phyloP scores from a whole-genome alignment of 1,140 invertebrate species.

The Drosophila orosa region DNA sequence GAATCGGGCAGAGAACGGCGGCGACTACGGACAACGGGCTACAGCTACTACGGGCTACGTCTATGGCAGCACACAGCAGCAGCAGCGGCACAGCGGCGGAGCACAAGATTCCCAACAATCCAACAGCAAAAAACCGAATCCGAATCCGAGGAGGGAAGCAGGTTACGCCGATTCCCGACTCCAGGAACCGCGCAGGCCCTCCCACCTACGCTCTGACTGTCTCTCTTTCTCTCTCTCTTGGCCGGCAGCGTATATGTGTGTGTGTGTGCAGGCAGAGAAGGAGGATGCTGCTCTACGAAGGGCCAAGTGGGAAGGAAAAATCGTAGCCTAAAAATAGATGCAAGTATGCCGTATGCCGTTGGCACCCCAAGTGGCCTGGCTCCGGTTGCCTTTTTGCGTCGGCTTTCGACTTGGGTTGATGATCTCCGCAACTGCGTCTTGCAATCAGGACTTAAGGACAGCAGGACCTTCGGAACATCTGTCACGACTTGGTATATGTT shows the following conservation, averaged over 20 bases:
- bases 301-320: conserved; percentile 73
- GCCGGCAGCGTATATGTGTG: background rate
- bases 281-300: conserved; percentile 45
- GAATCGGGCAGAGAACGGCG: conserved; percentile 62
- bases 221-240: background rate
- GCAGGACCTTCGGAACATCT: conserved; percentile 6
- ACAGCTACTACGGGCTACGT: conserved; percentile 11
- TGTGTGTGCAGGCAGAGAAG: background rate
- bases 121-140: conserved; percentile 18
- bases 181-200: conserved; percentile 30
- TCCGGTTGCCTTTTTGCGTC: conserved; percentile 29
- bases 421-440: conserved; percentile 21
- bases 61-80: background rate
- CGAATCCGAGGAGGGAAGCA: conserved; percentile 43
- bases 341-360: conserved; percentile 42
- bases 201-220: background rate
- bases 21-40: conserved; percentile 7
- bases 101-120: conserved; percentile 38
- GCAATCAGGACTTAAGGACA: background rate
- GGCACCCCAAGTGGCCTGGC: conserved; percentile 54
- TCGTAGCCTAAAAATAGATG: conserved; percentile 76
- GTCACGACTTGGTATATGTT: background rate
- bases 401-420: conserved; percentile 32
- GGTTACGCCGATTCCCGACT: conserved; percentile 59
- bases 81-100: background rate